These are phyloP conservation scores for Calidris pygmaea DNA, from an alignment of 2,113 vertebrate species.

Conservation along the genomic window DNA sequence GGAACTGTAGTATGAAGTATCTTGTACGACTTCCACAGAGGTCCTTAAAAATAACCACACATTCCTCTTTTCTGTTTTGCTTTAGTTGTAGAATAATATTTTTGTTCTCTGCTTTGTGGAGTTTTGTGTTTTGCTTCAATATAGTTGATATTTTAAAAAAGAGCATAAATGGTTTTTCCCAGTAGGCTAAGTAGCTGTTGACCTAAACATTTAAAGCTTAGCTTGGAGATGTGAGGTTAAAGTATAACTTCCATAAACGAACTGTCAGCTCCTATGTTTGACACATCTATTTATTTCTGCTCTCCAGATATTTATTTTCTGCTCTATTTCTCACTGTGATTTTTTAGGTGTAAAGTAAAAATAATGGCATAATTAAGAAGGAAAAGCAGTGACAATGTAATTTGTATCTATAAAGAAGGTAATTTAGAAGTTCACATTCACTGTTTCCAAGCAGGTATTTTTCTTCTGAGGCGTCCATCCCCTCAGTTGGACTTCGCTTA, in stretches of 20 bases:
- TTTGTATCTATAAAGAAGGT: neutral
- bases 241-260: neutral
- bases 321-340: neutral
- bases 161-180: neutral
- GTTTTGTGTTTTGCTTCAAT: neutral
- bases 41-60: neutral
- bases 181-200: neutral
- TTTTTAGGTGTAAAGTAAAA: neutral
- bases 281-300: neutral
- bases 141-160: neutral
- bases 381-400: neutral
- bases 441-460: neutral
- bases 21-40: neutral
- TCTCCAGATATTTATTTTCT: neutral
- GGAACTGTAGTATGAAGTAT: neutral
- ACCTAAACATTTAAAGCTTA: neutral
- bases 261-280: neutral
- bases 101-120: neutral
- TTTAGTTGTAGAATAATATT: neutral
- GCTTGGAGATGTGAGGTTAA: neutral
- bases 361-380: neutral
- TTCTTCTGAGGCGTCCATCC: neutral
- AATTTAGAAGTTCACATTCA: accelerated
- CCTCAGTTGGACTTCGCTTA: neutral
- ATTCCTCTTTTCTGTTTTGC: neutral